phyloP scores from a whole-genome alignment of 2,797 vertebrate genomes.

The Xyrichtys novacula region DNA sequence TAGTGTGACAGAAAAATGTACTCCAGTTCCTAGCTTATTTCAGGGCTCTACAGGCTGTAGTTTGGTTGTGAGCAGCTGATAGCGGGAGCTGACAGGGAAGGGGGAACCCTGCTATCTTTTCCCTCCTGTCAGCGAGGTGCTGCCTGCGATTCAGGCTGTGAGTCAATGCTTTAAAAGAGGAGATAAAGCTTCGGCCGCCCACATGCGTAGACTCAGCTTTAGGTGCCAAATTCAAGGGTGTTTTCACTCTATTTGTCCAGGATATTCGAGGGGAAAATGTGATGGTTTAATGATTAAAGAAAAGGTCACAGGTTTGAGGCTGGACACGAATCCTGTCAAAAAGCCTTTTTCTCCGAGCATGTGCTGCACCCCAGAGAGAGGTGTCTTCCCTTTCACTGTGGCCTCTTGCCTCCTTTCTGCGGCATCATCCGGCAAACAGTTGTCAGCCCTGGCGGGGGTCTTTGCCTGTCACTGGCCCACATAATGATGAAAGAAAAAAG shows the following conservation, averaged over 20 bases:
- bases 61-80: slow-evolving; percentile 35
- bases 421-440: slow-evolving; percentile 78
- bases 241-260: slow-evolving; percentile 3
- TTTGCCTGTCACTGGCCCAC: slow-evolving; percentile 66
- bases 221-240: slow-evolving; percentile 24
- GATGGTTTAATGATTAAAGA: neutral
- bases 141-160: slow-evolving; percentile 44
- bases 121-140: slow-evolving; percentile 56
- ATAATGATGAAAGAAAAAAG: slow-evolving; percentile 39
- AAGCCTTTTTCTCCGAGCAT: neutral
- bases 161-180: slow-evolving; percentile 59
- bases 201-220: slow-evolving; percentile 22
- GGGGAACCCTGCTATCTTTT: slow-evolving; percentile 45
- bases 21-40: slow-evolving; percentile 5
- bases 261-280: neutral
- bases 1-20: slow-evolving; percentile 6
- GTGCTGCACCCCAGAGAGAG: slow-evolving; percentile 35
- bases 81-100: slow-evolving; percentile 32
- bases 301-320: neutral
- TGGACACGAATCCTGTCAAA: slow-evolving; percentile 1
- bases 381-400: slow-evolving; percentile 58
- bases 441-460: slow-evolving; percentile 79
- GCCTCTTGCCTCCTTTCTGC: slow-evolving; percentile 62
- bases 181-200: slow-evolving; percentile 63
- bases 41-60: slow-evolving; percentile 4